These are phyloP conservation scores for Parnassius apollo DNA, from an alignment of 2,888 invertebrate species.

Conservation along the genomic window DNA sequence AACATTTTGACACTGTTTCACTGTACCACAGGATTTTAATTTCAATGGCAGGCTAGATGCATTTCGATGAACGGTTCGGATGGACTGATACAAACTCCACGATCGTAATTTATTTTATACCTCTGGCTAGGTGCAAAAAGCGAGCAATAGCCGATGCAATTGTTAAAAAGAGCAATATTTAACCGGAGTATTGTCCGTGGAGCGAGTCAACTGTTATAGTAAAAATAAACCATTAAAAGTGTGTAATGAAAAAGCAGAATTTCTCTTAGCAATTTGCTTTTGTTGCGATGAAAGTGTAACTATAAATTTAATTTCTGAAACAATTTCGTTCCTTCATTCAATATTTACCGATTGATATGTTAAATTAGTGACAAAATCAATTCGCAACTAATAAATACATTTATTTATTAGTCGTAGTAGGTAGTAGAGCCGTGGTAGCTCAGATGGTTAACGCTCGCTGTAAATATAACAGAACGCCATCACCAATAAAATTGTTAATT, in stretches of 20 bases:
- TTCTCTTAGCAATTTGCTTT: slow-evolving; percentile 32
- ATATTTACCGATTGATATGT: slow-evolving; percentile 9
- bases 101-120: slow-evolving; percentile 68
- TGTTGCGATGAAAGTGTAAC: slow-evolving; percentile 21
- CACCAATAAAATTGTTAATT: no score
- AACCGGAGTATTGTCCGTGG: slow-evolving; percentile 50
- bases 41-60: slow-evolving; percentile 33
- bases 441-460: no score
- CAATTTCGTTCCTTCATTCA: slow-evolving; percentile 9
- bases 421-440: no score
- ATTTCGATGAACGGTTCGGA: slow-evolving; percentile 52
- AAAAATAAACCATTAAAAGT: slow-evolving; percentile 32
- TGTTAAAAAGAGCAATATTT: slow-evolving; percentile 55
- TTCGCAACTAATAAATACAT: background rate
- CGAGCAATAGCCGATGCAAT: slow-evolving; percentile 43
- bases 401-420: no score
- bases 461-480: no score
- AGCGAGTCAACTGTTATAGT: background rate
- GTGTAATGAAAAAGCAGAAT: slow-evolving; percentile 43
- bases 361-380: background rate
- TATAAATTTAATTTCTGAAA: slow-evolving; percentile 7
- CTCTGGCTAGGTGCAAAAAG: slow-evolving; percentile 50
- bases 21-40: slow-evolving; percentile 13
- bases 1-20: slow-evolving; percentile 54
- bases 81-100: slow-evolving; percentile 54